phyloP scores from a whole-genome alignment of 2,113 vertebrate genomes.

The Grus americana region DNA sequence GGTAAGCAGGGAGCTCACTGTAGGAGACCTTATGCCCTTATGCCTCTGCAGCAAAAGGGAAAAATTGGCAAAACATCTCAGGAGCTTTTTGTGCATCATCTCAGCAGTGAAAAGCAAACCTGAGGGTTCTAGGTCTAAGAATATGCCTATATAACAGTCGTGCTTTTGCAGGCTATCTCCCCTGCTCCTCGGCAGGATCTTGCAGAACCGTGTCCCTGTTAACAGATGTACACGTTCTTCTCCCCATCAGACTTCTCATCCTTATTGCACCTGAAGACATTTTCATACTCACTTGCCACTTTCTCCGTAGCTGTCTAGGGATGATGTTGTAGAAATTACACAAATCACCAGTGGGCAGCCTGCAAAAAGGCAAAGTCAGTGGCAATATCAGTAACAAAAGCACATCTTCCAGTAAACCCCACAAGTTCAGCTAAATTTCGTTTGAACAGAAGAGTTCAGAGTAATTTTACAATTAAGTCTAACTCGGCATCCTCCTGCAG shows the following conservation, averaged over 20 bases:
- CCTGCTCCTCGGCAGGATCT: neutral
- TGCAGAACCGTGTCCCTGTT: neutral
- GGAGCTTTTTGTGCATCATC: neutral
- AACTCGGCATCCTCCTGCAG: neutral
- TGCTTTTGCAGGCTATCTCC: neutral
- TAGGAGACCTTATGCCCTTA: neutral
- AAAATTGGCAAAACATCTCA: neutral
- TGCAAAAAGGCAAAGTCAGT: slow-evolving; percentile 43
- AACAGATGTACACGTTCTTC: accelerated
- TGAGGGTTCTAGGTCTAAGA: neutral
- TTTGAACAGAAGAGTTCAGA: neutral
- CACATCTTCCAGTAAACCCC: neutral
- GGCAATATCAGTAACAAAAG: neutral
- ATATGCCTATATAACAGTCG: accelerated
- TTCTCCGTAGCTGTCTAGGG: slow-evolving; percentile 86
- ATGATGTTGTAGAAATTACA: slow-evolving; percentile 82
- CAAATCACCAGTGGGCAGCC: slow-evolving; percentile 90
- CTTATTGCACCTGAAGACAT: neutral
- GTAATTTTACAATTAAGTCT: neutral
- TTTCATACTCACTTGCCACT: slow-evolving; percentile 82
- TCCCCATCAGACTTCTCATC: neutral
- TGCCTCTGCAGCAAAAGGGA: neutral
- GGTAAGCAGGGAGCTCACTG: neutral
- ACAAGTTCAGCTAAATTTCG: neutral
- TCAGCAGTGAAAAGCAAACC: neutral